Evolutionary conservation across 1,140 invertebrate genomes (phyloP), one percentile per base, ranked within the genome.

Genomic region (Drosophila arawakana): DNA sequence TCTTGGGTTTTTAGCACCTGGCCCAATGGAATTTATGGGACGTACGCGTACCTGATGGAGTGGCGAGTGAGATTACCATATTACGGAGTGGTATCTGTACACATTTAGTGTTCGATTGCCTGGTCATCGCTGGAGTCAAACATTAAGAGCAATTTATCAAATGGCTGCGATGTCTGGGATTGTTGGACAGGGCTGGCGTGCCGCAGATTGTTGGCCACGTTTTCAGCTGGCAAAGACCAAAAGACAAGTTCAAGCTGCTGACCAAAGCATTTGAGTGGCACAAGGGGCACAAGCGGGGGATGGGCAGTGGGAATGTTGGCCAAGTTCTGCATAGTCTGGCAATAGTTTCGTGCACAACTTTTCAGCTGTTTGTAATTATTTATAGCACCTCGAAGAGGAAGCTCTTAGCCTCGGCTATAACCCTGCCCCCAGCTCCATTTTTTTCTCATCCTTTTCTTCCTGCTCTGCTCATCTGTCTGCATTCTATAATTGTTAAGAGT

Each of bases 291-390:
- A 15, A 25, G 25, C 1, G 25, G 25, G 25, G 4, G 25, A 25
- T 25, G 25, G 25, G 4, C 2, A 60, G 13, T 25, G 5, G 1
- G 9, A 46, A 25, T 10, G 35, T 59, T 54, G 55, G 63, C 46
- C 63, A 74, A 74, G 66, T 74, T 62, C 50, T 74, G 66, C 72
- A 73, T 73, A 73, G 63, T 73, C 71, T 30, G 30, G 18, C 68
- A 50, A 21, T 75, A 66, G 59, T 80, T 80, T 80, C 58, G 58
- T 60, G 65, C 71, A 57, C 73, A 80, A 77, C 50, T 83, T 85
- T 70, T 67, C 69, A 81, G 69, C 79, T 81, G 81, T 52, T 85
- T 85, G 78, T 81, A 85, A 83, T 83, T 83, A 83, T 85, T 83
- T 83, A 83, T 83, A 84, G 81, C 81, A 81, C 81, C 81, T 74